Evolutionary conservation across 2,797 vertebrate species (phyloP), one percentile per base, ranked within the genome.

Genomic region (Alauda arvensis): DNA sequence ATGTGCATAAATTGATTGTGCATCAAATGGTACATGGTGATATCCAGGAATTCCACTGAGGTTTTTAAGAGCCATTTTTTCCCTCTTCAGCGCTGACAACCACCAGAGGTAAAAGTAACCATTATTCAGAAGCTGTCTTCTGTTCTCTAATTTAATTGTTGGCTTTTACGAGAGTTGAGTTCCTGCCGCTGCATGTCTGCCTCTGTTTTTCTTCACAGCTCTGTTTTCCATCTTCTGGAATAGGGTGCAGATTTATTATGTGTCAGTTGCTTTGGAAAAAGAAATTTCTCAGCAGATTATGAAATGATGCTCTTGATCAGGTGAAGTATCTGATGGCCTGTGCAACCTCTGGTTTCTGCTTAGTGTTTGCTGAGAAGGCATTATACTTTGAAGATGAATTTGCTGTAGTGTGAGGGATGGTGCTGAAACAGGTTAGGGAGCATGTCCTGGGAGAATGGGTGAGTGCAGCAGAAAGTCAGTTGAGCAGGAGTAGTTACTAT

Each of bases 81-180:
- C 6, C 8, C 39, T 37, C 70, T 78, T 77, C 60, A 79, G 68
- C 72, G 57, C 26, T 66, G 68, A 37, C n/a, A 77, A 10, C 77
- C 48, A 62, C 26, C n/a, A 56, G 45, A 43, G 46, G 40, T 83
- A 71, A 77, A 84, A 46, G 49, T 62, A 61, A 24, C 83, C 71
- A 70, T 86, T 92, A 74, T 62, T 77, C 57, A 87, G 59, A 83
- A 14, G 23, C 57, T 78, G 26, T 83, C 76, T 93, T 85, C 66
- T 94, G 55, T 83, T 92, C 17, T 87, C 49, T 92, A 63, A 91
- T 94, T 80, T 85, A 85, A 74, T 89, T 93, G 75, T 81, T 88
- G 45, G 63, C 52, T 94, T 79, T 91, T 92, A 77, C 82, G 43
- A 80, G 66, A 68, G 51, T 68, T 93, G n/a, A 51, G 42, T 87